Conservation (phyloP, 2,113 vertebrate genomes). For the Nicator chloris region DNA sequence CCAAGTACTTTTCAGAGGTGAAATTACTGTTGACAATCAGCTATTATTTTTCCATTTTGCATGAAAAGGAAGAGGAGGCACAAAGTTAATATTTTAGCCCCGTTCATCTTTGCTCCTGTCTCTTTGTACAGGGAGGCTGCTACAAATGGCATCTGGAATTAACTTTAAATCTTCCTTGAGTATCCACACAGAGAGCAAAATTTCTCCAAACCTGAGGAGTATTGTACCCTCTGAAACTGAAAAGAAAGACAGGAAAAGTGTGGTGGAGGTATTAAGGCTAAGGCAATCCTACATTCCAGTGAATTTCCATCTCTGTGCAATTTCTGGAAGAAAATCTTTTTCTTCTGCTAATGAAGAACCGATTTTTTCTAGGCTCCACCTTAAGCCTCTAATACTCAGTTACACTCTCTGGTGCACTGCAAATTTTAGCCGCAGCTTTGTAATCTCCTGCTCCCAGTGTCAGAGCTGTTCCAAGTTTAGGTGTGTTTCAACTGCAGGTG, state of each 20-base stretch:
- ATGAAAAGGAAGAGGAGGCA: background rate
- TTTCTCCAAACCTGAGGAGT: background rate
- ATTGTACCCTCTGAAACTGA: background rate
- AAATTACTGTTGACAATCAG: background rate
- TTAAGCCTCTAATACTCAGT: background rate
- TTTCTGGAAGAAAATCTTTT: background rate
- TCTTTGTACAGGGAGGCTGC: background rate
- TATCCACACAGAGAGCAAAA: background rate
- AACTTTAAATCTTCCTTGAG: background rate
- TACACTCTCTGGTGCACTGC: background rate
- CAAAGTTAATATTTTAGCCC: background rate
- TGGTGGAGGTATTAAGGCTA: background rate
- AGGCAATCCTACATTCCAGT: background rate
- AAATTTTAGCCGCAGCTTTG: background rate
- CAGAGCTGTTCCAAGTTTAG: rapidly evolving
- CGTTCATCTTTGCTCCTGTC: background rate
- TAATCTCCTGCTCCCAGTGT: background rate
- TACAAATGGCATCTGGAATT: background rate
- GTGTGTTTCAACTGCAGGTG: background rate
- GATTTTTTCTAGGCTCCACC: background rate
- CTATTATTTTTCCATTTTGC: background rate
- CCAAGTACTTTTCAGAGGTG: background rate
- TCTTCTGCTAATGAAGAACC: background rate
- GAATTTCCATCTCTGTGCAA: background rate
- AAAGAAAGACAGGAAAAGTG: background rate